Conservation (phyloP, 53 echinoderm and acorn worm species). For the Mesocentrotus franciscanus region DNA sequence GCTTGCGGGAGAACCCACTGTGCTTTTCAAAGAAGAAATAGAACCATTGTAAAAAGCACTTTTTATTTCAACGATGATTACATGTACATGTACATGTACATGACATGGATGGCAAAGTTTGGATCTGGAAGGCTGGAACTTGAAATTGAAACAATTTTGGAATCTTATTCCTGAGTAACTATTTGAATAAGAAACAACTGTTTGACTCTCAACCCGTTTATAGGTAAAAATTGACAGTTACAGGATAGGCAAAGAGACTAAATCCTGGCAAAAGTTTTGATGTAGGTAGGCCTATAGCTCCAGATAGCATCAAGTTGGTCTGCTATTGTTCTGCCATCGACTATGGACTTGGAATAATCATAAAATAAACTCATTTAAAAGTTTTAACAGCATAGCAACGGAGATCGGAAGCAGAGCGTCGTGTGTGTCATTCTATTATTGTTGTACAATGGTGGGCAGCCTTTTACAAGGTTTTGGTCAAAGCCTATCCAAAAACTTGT, state of each 20-base stretch:
- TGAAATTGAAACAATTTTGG: not conserved
- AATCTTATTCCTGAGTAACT: not conserved
- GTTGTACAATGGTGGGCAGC: not conserved
- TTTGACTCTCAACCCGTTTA: not conserved
- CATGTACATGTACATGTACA: not conserved
- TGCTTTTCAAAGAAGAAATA: not conserved
- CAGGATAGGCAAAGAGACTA: not conserved
- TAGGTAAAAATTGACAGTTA: not conserved
- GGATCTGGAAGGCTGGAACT: not conserved
- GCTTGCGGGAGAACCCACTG: no score
- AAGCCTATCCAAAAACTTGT: not conserved
- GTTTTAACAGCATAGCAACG: not conserved
- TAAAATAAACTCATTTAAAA: not conserved
- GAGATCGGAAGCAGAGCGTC: not conserved
- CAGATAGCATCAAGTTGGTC: not conserved
- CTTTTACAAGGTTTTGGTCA: conserved; percentile 9
- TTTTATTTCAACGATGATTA: no score
- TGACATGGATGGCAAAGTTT: not conserved
- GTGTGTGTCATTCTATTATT: not conserved
- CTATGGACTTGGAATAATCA: not conserved
- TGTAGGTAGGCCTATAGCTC: not conserved
- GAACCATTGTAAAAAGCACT: not conserved
- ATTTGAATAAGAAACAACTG: not conserved
- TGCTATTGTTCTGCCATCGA: not conserved
- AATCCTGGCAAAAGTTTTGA: not conserved